Evolutionary conservation across 2,888 invertebrate genomes (phyloP).

Genomic region (Myathropa florea): DNA sequence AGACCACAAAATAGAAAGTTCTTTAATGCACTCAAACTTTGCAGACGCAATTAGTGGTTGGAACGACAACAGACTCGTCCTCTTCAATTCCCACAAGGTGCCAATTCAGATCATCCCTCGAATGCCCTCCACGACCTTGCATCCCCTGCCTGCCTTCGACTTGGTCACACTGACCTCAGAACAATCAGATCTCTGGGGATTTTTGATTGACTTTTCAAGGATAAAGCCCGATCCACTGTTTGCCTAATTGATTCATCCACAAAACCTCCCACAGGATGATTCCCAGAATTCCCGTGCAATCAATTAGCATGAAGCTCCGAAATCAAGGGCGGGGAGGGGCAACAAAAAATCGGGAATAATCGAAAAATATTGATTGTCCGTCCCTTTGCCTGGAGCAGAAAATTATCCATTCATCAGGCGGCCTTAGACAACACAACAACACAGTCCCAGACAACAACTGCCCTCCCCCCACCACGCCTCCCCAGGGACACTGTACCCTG

Average conservation of each 20-base stretch:
- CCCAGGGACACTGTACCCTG: background rate
- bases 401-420: constrained; percentile 28
- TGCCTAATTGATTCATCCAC: background rate
- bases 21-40: constrained; percentile 8
- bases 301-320: constrained; percentile 17
- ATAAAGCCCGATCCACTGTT: background rate
- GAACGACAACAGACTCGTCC: background rate
- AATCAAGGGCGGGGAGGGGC: too few species aligned
- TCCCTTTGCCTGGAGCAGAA: constrained; percentile 25
- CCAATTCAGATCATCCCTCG: too few species aligned
- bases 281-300: constrained; percentile 1
- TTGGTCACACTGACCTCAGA: background rate
- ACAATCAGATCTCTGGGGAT: background rate
- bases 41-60: constrained; percentile 14
- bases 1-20: background rate
- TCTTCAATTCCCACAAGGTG: too few species aligned
- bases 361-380: constrained; percentile 10
- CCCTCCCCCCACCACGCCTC: too few species aligned
- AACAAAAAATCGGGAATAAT: background rate
- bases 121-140: too few species aligned
- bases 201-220: background rate
- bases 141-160: background rate
- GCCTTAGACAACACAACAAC: constrained; percentile 15
- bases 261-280: too few species aligned
- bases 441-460: constrained; percentile 26